Evolutionary conservation across 2,797 vertebrate genomes (phyloP), one percentile per base, ranked within the genome.

Genomic region (Sebastes umbrosus): DNA sequence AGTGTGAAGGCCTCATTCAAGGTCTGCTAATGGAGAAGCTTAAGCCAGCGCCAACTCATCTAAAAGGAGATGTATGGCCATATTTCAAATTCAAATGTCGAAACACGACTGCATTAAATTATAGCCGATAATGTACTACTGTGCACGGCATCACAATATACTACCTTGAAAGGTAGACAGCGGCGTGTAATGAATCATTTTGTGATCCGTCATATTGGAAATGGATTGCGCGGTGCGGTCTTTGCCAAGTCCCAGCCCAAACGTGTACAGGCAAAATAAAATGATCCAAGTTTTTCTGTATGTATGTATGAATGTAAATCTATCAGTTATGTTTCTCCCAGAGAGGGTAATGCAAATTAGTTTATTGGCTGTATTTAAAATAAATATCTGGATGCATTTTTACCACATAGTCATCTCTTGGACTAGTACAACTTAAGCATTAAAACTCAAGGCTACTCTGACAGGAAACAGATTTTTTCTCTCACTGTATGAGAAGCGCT

Each of bases 1-100:
- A 69, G 75, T 77, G 83, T 83, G 87, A 88, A 91, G 73, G 80
- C 87, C 79, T 83, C 87, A 86, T 86, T 93, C 85, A 87, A 90
- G 80, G 83, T 88, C 89, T 86, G 84, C 90, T 92, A 93, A 93
- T 93, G 88, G 89, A 91, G 86, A 77, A 92, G 84, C 88, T 91
- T 84, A 92, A 90, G 84, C 79, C 86, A 62, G 79, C 76, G 84
- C 88, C 92, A 92, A 88, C 88, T 94, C 87, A 90, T 93, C 80
- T 92, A 90, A 93, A 90, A 92, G 85, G 85, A 90, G 87, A 88
- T 68, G 84, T 87, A 84, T 75, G 77, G 78, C 63, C 84, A 85
- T 93, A 93, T 88, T 93, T 93, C 88, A 92, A 67, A 87, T 88
- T 86, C 57, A 86, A 88, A 91, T 82, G 83, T 84, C 83, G 65